phyloP scores from a whole-genome alignment of 2,113 vertebrate species.

The Colinus virginianus region DNA sequence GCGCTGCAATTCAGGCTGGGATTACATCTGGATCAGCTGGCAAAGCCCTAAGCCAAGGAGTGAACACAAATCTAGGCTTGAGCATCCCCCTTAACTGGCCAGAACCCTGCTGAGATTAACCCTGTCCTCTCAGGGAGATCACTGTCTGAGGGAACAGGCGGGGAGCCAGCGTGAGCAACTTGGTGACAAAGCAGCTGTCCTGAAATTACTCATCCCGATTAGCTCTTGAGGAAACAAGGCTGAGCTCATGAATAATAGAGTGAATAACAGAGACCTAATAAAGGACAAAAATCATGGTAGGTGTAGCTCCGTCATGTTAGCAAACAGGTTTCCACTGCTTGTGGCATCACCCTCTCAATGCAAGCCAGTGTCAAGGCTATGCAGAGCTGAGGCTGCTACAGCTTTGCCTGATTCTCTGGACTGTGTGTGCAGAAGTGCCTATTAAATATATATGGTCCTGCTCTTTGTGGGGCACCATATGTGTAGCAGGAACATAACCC shows the following conservation, averaged over 20 bases:
- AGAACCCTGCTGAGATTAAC: neutral
- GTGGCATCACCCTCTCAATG: rapidly evolving
- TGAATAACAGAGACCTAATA: neutral
- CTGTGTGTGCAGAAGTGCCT: neutral
- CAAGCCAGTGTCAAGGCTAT: neutral
- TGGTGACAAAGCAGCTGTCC: neutral
- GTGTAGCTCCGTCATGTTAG: rapidly evolving
- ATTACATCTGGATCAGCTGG: neutral
- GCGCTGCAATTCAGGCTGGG: neutral
- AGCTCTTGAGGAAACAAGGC: neutral
- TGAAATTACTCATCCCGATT: neutral
- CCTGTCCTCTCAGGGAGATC: neutral
- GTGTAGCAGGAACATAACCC: neutral
- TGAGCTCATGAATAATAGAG: neutral
- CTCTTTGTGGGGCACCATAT: neutral
- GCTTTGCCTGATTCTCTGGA: neutral
- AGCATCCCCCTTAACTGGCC: neutral
- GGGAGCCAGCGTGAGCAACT: neutral
- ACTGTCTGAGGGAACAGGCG: neutral
- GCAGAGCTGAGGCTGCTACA: neutral
- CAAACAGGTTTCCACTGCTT: neutral
- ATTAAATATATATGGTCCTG: slow-evolving; percentile 27
- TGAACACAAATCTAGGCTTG: neutral
- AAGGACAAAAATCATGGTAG: neutral
- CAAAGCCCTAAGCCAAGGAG: neutral